Evolutionary conservation across 2,888 invertebrate species (phyloP).

Genomic region (Stegana nigrithorax): DNA sequence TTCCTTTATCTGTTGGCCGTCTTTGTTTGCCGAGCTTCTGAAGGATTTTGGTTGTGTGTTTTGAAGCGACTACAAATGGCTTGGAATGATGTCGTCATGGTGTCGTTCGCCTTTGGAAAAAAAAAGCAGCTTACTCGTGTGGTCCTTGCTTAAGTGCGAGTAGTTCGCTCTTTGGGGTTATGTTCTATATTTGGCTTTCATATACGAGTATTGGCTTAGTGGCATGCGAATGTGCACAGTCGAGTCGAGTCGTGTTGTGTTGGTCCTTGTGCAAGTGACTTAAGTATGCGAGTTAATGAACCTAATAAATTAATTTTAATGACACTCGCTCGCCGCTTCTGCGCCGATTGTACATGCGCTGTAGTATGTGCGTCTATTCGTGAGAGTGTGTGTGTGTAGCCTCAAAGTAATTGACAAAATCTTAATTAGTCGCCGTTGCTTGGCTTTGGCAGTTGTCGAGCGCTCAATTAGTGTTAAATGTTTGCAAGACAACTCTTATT

Average conservation of each 20-base stretch:
- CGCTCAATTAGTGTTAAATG: slow-evolving; percentile 36
- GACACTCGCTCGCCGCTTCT: slow-evolving; percentile 37
- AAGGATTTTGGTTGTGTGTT: slow-evolving; percentile 46
- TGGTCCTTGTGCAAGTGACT: slow-evolving; percentile 8
- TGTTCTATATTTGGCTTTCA: neutral
- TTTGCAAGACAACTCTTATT: slow-evolving; percentile 50
- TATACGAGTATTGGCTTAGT: neutral
- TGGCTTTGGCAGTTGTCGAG: slow-evolving; percentile 53
- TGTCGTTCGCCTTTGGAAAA: slow-evolving; percentile 49
- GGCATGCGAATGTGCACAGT: neutral
- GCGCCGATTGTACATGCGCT: slow-evolving; percentile 33
- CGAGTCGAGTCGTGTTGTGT: slow-evolving; percentile 12
- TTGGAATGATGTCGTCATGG: slow-evolving; percentile 41
- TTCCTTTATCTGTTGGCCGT: slow-evolving; percentile 41
- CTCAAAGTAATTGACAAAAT: slow-evolving; percentile 58
- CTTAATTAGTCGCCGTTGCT: slow-evolving; percentile 53
- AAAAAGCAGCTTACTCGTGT: too few species aligned
- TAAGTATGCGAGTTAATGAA: slow-evolving; percentile 55
- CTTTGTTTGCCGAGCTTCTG: slow-evolving; percentile 44
- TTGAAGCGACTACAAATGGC: slow-evolving; percentile 38
- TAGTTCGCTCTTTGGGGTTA: neutral
- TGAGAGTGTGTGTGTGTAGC: slow-evolving; percentile 28
- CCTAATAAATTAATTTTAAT: slow-evolving; percentile 65
- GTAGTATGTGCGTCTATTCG: neutral
- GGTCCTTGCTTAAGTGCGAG: neutral